Evolutionary conservation across 2,797 vertebrate genomes (phyloP).

Genomic region (Channa striata): DNA sequence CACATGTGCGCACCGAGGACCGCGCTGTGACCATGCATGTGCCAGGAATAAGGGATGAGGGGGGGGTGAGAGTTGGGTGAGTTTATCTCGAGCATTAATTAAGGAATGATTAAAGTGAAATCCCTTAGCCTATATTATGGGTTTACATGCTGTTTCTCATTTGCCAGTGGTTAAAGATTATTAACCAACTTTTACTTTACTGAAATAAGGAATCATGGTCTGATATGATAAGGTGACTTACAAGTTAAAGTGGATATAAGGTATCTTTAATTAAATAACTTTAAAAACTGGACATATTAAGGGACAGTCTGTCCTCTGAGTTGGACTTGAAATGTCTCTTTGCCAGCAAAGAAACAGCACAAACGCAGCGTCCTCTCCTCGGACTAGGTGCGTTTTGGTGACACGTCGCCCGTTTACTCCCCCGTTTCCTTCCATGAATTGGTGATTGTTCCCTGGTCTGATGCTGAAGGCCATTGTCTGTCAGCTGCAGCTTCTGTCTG

Average conservation of each 20-base stretch:
- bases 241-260: not conserved
- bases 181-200: not conserved
- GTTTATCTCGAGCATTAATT: constrained; percentile 26
- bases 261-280: not conserved
- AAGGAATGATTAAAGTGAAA: constrained; percentile 14
- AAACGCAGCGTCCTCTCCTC: constrained; percentile 79
- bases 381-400: constrained; percentile 79
- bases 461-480: constrained; percentile 83
- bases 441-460: constrained; percentile 83
- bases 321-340: constrained; percentile 77
- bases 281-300: not conserved
- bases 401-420: constrained; percentile 71
- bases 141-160: not conserved
- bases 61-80: not conserved
- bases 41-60: constrained; percentile 29
- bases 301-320: constrained; percentile 25
- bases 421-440: constrained; percentile 75
- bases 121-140: not conserved
- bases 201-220: not conserved
- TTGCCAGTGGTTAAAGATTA: constrained; percentile 3
- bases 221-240: not conserved
- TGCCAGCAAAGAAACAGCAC: constrained; percentile 82
- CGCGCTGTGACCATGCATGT: constrained; percentile 16
- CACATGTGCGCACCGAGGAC: constrained; percentile 43
- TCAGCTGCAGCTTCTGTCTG: constrained; percentile 68